A percentile compares a stretch with the other conserved stretches of the same genome.
phyloP scores from a whole-genome alignment of 2,797 vertebrate genomes.

The Macropus fuliginosus region DNA sequence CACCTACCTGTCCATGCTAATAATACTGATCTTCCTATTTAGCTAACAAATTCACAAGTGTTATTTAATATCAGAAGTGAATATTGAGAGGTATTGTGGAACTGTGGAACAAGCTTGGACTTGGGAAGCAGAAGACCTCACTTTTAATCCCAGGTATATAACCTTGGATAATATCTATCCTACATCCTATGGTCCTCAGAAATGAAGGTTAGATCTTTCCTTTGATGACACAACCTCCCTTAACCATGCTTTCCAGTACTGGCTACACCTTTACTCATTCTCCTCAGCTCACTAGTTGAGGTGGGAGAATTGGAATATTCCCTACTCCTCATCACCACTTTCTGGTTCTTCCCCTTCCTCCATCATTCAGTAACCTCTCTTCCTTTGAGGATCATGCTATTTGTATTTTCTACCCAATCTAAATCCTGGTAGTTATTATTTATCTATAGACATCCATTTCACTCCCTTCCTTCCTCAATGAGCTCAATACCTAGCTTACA shows the following conservation, averaged over 20 bases:
- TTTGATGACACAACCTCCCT: no score
- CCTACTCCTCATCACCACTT: neutral
- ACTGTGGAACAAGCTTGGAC: slow-evolving; percentile 12
- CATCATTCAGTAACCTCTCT: neutral
- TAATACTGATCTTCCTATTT: neutral
- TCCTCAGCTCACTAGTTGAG: no score
- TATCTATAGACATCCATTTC: neutral
- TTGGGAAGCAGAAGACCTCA: neutral
- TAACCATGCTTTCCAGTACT: no score
- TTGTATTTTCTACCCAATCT: neutral
- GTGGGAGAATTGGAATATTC: neutral
- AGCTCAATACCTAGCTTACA: neutral
- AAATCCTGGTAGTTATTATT: neutral
- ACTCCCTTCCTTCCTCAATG: neutral
- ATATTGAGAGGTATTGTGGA: slow-evolving; percentile 3
- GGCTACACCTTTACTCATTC: no score
- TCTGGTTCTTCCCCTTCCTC: neutral
- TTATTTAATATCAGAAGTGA: neutral
- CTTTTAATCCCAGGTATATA: slow-evolving; percentile 29
- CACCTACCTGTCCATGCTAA: neutral
- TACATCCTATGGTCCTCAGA: neutral
- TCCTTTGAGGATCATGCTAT: neutral
- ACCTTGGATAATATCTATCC: neutral
- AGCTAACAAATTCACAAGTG: neutral
- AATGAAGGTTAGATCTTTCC: no score